These are phyloP conservation scores for Luehdorfia chinensis DNA, from an alignment of 1,140 invertebrate species.

Conservation along the genomic window DNA sequence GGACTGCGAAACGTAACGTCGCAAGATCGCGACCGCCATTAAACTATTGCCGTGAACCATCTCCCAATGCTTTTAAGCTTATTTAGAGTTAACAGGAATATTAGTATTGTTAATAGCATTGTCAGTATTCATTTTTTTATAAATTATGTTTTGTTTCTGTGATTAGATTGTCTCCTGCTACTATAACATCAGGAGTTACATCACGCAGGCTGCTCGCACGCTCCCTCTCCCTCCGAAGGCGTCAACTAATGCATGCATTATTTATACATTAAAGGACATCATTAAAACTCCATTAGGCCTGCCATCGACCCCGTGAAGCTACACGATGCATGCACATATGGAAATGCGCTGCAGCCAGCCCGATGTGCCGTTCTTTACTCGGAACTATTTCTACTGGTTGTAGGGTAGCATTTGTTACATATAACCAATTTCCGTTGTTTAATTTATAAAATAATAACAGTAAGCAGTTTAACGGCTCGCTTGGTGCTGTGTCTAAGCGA, in stretches of 20 bases:
- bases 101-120: too few relatives aligned
- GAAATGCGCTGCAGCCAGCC: neutral
- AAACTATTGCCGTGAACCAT: too few relatives aligned
- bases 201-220: slow-evolving; percentile 2
- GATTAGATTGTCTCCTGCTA: too few relatives aligned
- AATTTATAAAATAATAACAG: too few relatives aligned
- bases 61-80: too few relatives aligned
- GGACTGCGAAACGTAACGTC: too few relatives aligned
- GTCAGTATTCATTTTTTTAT: too few relatives aligned
- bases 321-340: neutral
- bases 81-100: too few relatives aligned
- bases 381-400: neutral
- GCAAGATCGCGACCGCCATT: too few relatives aligned
- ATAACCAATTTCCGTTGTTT: too few relatives aligned
- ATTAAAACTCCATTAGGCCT: slow-evolving; percentile 25
- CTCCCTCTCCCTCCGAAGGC: neutral
- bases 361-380: slow-evolving; percentile 1
- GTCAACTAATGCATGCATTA: slow-evolving; percentile 20
- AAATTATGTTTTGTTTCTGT: too few relatives aligned
- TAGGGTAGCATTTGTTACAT: neutral
- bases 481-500: neutral
- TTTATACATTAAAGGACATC: slow-evolving; percentile 25
- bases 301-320: slow-evolving; percentile 2
- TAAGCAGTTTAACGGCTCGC: too few relatives aligned
- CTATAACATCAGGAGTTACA: slow-evolving; percentile 2